Conservation (phyloP, 2,113 vertebrate genomes). For the Cyphomyrus discorhynchus region DNA sequence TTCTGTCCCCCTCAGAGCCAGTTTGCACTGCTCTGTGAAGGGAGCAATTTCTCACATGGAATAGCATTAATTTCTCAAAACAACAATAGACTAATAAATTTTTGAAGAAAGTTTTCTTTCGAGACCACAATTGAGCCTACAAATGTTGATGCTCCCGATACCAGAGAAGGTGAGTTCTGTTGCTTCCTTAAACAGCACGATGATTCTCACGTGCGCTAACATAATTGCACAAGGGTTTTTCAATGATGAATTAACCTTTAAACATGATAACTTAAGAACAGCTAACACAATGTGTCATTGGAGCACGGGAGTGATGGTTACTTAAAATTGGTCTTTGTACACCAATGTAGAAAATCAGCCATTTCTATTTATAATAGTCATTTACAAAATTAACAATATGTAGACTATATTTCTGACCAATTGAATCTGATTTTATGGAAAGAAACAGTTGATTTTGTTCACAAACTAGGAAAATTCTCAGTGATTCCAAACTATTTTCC, state of each 20-base stretch:
- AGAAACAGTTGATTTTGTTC: not conserved
- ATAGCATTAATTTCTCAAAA: not conserved
- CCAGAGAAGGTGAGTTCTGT: not conserved
- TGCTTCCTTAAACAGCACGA: not conserved
- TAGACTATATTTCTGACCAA: not conserved
- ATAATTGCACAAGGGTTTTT: not conserved
- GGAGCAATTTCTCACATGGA: not conserved
- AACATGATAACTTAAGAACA: not conserved
- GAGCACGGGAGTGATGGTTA: not conserved
- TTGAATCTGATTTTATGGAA: not conserved
- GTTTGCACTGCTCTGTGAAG: not conserved
- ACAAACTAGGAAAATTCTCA: not conserved
- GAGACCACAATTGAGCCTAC: not conserved
- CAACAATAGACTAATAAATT: not conserved
- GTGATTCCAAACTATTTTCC: not conserved
- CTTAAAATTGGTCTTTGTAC: not conserved
- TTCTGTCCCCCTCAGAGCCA: not conserved
- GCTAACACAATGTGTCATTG: not conserved
- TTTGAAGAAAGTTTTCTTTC: not conserved
- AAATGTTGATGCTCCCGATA: not conserved
- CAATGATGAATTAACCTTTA: not conserved
- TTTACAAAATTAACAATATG: not conserved
- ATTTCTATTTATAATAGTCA: not conserved
- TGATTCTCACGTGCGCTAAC: not conserved
- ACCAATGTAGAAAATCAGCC: not conserved